phyloP scores from a whole-genome alignment of 2,797 vertebrate genomes.

The Nannoperca australis region DNA sequence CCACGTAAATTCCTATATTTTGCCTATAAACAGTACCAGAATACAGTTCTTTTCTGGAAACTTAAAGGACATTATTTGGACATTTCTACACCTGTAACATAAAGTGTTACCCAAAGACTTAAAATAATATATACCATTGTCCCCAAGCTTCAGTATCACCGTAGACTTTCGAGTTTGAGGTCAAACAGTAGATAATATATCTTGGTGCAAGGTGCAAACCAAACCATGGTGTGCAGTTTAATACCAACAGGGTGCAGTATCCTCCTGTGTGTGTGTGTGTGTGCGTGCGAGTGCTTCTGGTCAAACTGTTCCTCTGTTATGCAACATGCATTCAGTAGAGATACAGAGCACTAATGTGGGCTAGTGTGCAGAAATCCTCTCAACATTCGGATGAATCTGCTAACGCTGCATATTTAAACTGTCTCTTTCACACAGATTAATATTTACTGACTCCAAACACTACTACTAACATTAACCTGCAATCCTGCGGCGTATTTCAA shows the following conservation, averaged over 20 bases:
- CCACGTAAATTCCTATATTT: neutral
- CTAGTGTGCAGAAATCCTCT: conserved; percentile 15
- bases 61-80: neutral
- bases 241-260: conserved; percentile 72
- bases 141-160: neutral
- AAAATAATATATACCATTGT: neutral
- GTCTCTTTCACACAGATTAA: neutral
- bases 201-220: no score
- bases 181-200: neutral
- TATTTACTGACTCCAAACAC: neutral
- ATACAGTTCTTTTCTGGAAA: neutral
- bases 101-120: neutral
- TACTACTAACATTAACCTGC: neutral
- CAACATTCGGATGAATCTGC: conserved; percentile 16
- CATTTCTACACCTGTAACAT: neutral
- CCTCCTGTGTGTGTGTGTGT: conserved; percentile 25
- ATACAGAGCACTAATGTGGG: conserved; percentile 10
- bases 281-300: no score
- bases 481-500: neutral
- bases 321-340: conserved; percentile 26
- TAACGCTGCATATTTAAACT: conserved; percentile 22
- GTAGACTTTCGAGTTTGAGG: neutral
- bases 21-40: neutral
- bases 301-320: conserved; percentile 14
- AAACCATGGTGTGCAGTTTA: neutral